phyloP scores from a whole-genome alignment of 2,113 vertebrate genomes.

The Toxotes chatareus region DNA sequence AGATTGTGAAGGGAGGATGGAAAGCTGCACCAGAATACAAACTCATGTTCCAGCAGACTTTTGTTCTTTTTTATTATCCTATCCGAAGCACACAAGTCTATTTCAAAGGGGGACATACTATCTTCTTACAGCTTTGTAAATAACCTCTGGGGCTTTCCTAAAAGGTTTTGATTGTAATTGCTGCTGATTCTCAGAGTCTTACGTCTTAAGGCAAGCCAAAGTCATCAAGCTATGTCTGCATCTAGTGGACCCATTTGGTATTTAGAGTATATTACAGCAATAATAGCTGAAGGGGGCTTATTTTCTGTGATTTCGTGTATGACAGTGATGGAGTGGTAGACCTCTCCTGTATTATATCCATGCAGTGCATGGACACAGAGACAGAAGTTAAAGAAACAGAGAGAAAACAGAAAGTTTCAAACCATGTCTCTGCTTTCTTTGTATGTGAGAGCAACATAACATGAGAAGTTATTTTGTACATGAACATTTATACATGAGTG shows the following conservation, averaged over 20 bases:
- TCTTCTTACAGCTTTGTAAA: background rate
- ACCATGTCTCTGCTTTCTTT: background rate
- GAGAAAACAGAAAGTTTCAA: background rate
- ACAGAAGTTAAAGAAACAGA: background rate
- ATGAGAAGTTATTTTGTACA: background rate
- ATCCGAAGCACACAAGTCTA: background rate
- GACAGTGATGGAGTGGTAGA: slow-evolving; percentile 32
- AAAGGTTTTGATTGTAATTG: slow-evolving; percentile 29
- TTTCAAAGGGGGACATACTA: background rate
- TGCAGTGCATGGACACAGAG: background rate
- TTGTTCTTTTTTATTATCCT: background rate
- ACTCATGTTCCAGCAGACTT: slow-evolving; percentile 4
- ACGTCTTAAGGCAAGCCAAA: background rate
- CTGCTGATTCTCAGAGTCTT: slow-evolving; percentile 14
- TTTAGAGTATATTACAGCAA: slow-evolving; percentile 13
- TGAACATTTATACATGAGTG: too few species aligned
- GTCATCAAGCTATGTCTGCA: background rate
- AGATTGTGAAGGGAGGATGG: slow-evolving; percentile 3
- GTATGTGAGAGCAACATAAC: background rate
- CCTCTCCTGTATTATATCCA: slow-evolving; percentile 10
- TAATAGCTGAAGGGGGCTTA: background rate
- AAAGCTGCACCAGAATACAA: background rate
- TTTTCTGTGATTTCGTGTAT: slow-evolving; percentile 29
- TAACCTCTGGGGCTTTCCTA: slow-evolving; percentile 8
- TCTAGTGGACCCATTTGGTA: background rate